Base-by-base conservation (phyloP, 2,888 invertebrate species). In the Mythimna albipuncta region DNA sequence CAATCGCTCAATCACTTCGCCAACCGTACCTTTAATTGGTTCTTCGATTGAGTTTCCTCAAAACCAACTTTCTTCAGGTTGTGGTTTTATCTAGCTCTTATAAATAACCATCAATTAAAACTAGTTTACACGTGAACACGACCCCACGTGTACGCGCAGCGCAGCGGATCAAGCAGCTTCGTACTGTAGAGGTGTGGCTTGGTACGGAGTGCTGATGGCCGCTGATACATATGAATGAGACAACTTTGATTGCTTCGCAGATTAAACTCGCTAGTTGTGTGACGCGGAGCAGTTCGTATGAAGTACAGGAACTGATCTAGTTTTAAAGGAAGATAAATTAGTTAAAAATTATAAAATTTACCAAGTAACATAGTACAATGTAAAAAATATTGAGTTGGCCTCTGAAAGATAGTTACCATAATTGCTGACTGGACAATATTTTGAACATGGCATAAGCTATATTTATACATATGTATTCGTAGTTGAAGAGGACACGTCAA, bases 151-250 rank as follows among this genome's bases (percentile, higher is more conserved):
- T 44, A 59, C 55, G 47, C 65, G 64, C 32, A 19, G 32, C 35
- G 54, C 62, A 69, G 44, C 59, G 44, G n/a, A 65, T n/a, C 41
- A 26, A 75, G 79, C 62, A 16, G 62, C 44, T 63, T 58, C 64
- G 64, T 61, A 19, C 4, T 55, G 58, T 38, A 11, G 13, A 47
- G 64, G 64, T 75, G 76, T 64, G 54, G 69, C 65, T 66, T 85
- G 82, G 81, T 77, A 75, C 79, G 74, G 71, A 69, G 66, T 68
- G 73, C 63, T 74, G 68, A 63, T 82, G 84, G 75, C 85, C 85
- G 72, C 75, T 77, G 72, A 81, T 89, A 87, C 88, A 89, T 89
- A 89, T 88, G 84, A 79, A 89, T 87, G 89, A 89, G 89, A 75
- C 66, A 89, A 89, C 82, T 89, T 89, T 86, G 88, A 89, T 89